These are phyloP conservation scores for Anoplolepis gracilipes DNA, from an alignment of 1,140 invertebrate species.

Conservation along the genomic window DNA sequence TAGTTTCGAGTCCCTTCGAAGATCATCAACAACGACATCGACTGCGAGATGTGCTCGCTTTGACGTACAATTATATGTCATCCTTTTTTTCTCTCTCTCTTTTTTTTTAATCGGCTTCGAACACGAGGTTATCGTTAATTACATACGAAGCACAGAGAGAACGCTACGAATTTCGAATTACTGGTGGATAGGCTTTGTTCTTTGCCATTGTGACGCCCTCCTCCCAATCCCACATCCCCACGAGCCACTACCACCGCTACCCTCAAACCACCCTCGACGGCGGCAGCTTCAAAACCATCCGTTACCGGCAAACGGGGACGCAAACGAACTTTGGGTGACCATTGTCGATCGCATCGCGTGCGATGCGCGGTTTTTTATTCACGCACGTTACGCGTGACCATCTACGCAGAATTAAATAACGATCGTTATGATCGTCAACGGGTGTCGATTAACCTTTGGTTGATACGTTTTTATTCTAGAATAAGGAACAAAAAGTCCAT, in stretches of 20 bases:
- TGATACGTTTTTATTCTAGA: not conserved
- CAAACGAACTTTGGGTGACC: slow-evolving; percentile 72
- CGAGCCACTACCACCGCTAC: slow-evolving; percentile 25
- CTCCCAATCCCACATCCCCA: slow-evolving; percentile 40
- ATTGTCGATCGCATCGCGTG: slow-evolving; percentile 67
- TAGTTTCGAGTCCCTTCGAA: slow-evolving; percentile 19
- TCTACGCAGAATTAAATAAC: slow-evolving; percentile 48
- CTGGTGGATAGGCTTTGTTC: slow-evolving; percentile 76
- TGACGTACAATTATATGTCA: slow-evolving; percentile 65
- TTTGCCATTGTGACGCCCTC: slow-evolving; percentile 67
- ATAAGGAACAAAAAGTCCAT: not conserved
- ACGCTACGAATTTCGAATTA: slow-evolving; percentile 76
- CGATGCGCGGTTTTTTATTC: slow-evolving; percentile 68
- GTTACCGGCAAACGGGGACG: slow-evolving; percentile 69
- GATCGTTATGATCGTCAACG: slow-evolving; percentile 40
- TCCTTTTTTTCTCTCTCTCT: slow-evolving; percentile 26
- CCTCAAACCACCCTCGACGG: slow-evolving; percentile 39
- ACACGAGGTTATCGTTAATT: slow-evolving; percentile 75
- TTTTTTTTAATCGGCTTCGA: slow-evolving; percentile 71
- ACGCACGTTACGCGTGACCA: slow-evolving; percentile 46
- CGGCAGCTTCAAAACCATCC: slow-evolving; percentile 72
- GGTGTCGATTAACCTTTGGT: not conserved
- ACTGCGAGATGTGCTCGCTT: slow-evolving; percentile 7
- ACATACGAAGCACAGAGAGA: slow-evolving; percentile 65
- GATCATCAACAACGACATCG: slow-evolving; percentile 62